Evolutionary conservation across 1,140 invertebrate species (phyloP).

Genomic region (Nasonia vitripennis): DNA sequence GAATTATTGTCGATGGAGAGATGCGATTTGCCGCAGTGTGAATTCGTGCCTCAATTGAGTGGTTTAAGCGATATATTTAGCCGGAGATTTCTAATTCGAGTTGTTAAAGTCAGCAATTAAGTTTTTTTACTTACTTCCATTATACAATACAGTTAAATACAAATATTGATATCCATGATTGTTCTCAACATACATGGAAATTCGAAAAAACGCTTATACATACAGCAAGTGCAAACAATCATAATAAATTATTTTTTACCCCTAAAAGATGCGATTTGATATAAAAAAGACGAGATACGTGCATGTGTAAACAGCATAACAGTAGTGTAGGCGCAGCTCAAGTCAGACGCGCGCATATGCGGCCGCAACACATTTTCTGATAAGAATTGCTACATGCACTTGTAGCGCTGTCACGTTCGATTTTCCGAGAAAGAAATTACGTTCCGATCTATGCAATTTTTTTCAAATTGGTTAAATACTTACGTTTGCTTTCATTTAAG

Average conservation of each 20-base stretch:
- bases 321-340: background rate
- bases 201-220: too few species aligned
- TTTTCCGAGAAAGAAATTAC: background rate
- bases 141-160: too few species aligned
- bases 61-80: background rate
- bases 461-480: too few species aligned
- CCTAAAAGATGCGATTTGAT: too few species aligned
- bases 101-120: background rate
- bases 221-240: too few species aligned
- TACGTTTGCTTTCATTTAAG: too few species aligned
- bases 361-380: background rate
- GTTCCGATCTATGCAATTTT: too few species aligned
- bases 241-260: too few species aligned
- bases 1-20: background rate
- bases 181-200: too few species aligned
- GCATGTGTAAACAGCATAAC: background rate
- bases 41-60: background rate
- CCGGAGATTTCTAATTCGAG: background rate
- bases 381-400: background rate
- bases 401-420: background rate
- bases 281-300: background rate
- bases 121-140: background rate
- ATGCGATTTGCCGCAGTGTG: background rate
- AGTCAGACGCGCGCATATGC: background rate
- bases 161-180: too few species aligned